Evolutionary conservation across 1,140 invertebrate genomes (phyloP).

Genomic region (Chrysomallon squamiferum): DNA sequence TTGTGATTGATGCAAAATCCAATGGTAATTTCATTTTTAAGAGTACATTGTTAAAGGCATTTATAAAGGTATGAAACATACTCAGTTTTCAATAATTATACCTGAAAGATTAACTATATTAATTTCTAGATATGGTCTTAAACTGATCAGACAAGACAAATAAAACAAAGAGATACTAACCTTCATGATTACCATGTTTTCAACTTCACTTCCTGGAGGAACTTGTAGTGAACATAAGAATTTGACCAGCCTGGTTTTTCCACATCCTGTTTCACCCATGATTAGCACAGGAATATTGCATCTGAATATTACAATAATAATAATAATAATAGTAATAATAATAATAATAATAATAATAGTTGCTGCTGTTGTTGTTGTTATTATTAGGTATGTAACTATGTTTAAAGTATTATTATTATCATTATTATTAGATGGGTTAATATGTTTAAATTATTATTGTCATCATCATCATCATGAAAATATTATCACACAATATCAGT

Average conservation of each 20-base stretch:
- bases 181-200: slow-evolving; percentile 55
- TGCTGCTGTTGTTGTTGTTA: too few relatives aligned
- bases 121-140: background rate
- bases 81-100: background rate
- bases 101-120: background rate
- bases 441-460: too few relatives aligned
- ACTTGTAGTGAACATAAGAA: slow-evolving; percentile 48
- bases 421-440: too few relatives aligned
- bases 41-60: background rate
- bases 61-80: background rate
- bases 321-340: too few relatives aligned
- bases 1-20: background rate
- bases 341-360: too few relatives aligned
- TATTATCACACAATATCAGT: slow-evolving; percentile 37
- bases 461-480: slow-evolving; percentile 59
- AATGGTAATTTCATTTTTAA: background rate
- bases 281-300: slow-evolving; percentile 57
- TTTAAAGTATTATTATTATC: too few relatives aligned
- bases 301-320: slow-evolving; percentile 25
- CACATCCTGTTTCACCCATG: slow-evolving; percentile 61
- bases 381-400: too few relatives aligned
- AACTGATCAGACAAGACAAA: too few relatives aligned
- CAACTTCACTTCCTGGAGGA: slow-evolving; percentile 29
- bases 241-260: slow-evolving; percentile 53
- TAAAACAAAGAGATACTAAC: too few relatives aligned